Conservation (phyloP, 1,140 invertebrate species). For the Nasonia vitripennis region DNA sequence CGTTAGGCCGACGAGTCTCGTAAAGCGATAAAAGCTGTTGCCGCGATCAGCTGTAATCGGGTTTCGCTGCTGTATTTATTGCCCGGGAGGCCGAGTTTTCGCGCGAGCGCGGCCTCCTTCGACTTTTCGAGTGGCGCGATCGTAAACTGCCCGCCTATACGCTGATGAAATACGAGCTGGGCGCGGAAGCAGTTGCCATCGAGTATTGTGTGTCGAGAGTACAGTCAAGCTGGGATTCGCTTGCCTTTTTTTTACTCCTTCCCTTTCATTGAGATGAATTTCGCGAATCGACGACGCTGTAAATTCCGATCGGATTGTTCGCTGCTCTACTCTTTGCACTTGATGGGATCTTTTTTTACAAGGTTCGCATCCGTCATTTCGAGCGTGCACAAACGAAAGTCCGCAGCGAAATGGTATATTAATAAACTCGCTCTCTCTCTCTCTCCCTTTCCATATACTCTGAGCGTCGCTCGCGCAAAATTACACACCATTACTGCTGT, state of each 20-base stretch:
- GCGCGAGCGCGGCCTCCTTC: conserved; percentile 57
- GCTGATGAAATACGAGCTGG: conserved; percentile 9
- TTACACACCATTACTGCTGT: background rate
- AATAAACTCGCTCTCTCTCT: too few relatives aligned
- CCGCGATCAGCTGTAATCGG: conserved; percentile 58
- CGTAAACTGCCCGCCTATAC: background rate
- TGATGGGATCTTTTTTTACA: too few relatives aligned
- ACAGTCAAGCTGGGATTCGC: background rate
- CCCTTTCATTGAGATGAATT: background rate
- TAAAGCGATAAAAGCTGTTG: conserved; percentile 54
- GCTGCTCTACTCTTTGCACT: background rate
- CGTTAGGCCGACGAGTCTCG: conserved; percentile 50
- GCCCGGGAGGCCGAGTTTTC: conserved; percentile 28
- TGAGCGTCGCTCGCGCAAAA: background rate
- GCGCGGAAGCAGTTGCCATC: background rate
- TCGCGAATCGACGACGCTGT: background rate
- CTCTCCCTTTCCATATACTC: background rate
- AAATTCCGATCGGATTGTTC: background rate
- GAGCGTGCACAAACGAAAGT: background rate
- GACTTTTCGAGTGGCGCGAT: background rate
- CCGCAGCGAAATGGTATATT: background rate
- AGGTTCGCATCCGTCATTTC: too few relatives aligned
- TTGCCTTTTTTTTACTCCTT: background rate
- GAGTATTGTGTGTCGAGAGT: background rate
- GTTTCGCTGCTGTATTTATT: conserved; percentile 58